Evolutionary conservation across 2,113 vertebrate species (phyloP).

Genomic region (Albula glossodonta): DNA sequence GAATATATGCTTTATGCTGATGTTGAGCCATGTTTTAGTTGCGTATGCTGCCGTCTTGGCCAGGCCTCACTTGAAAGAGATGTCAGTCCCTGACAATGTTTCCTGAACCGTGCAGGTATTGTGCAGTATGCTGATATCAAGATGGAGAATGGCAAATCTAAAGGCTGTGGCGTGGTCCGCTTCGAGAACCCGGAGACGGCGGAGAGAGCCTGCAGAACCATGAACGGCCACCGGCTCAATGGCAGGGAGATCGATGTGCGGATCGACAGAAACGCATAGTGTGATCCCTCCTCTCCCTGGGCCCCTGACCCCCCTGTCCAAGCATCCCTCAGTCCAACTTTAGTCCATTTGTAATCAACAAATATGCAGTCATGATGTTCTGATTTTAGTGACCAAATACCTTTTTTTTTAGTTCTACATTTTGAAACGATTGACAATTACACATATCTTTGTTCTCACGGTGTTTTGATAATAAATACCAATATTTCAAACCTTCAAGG

Average conservation of each 20-base stretch:
- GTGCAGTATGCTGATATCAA: conserved; percentile 97
- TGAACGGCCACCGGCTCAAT: conserved; percentile 92
- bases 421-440: neutral
- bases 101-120: conserved; percentile 33
- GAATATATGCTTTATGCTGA: conserved; percentile 63
- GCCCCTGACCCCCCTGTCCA: conserved; percentile 2
- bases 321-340: conserved; percentile 4
- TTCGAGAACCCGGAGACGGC: conserved; percentile 94
- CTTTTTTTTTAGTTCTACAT: neutral
- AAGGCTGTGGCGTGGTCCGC: conserved; percentile 93
- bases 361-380: conserved; percentile 48
- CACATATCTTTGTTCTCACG: conserved; percentile 54
- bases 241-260: conserved; percentile 95
- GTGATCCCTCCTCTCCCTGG: conserved; percentile 64
- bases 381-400: conserved; percentile 67
- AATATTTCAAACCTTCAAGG: conserved; percentile 29
- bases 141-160: conserved; percentile 98
- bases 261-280: conserved; percentile 86
- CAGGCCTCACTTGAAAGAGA: no score
- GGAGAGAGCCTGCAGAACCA: conserved; percentile 89
- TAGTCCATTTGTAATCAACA: conserved; percentile 45
- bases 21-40: conserved; percentile 26
- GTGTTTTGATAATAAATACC: conserved; percentile 71
- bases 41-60: no score
- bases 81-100: no score